Evolutionary conservation across 1,140 invertebrate genomes (phyloP), one percentile per base, ranked within the genome.

Genomic region (Bombus picipes): DNA sequence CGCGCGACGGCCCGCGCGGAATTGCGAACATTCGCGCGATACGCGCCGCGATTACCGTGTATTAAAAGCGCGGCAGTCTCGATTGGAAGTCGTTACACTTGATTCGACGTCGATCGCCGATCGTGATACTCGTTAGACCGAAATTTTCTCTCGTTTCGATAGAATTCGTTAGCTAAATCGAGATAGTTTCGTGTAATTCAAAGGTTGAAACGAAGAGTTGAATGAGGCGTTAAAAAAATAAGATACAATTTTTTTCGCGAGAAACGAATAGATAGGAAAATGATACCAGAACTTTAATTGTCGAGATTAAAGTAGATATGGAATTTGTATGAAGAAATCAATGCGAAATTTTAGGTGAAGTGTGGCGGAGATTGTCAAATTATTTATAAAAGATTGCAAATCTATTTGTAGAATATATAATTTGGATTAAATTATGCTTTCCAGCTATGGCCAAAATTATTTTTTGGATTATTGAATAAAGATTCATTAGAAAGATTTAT

Each of bases 1-100:
- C 75, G 57, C 59, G 47, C 68, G 68, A 37, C 80, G 57, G 71
- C 34, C 70, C 74, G 57, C 66, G 71, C 43, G 65, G 70, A 81
- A 85, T 85, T 85, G 84, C 78, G 43, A 74, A 81, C 71, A 85
- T 57, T 81, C 73, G 79, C 43, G 41, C 75, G 75, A 62, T 75
- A 84, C 75, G 75, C 57, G 70, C 25, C 34, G 1, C 83, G 83
- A 85, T 85, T 85, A 72, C 66, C 74, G 82, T 79, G 75, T 59
- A 85, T 85, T 78, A 70, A 85, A 85, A 79, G 59, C 77, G 22
- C 41, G 53, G 28, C 59, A n/a, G 28, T 39, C 57, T 39, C 76
- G 53, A 85, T 73, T 80, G 41, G 53, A 47, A 39, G 32, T 41
- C 76, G 76, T 80, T 83, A 83, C 75, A 53, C 83, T 59, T 72